Evolutionary conservation across 1,140 invertebrate species (phyloP), one percentile per base, ranked within the genome.

Genomic region (Aphaenogaster floridana): DNA sequence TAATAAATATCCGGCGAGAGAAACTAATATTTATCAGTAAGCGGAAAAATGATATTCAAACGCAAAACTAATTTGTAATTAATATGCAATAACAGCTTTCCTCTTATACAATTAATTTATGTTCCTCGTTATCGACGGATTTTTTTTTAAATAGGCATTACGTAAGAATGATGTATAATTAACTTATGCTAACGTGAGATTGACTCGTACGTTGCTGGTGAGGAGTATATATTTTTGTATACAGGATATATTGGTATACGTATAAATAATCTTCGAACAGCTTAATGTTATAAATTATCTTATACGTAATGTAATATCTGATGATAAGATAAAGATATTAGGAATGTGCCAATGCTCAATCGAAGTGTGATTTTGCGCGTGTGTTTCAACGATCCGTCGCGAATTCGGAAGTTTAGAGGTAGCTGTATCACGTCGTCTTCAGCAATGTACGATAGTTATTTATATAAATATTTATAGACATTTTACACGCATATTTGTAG

Each of bases 281-380:
- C 69, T 72, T 39, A 48, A 63, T 63, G 28, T 76, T 84, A 71
- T 17, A 45, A 48, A 36, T 72, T 28, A 52, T 45, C 3, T 21
- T 34, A 21, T 48, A 39, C 8, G 21, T 86, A 50, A 52, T 61
- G 34, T 64, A 54, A 80, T 78, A 57, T 59, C 11, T 77, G 28
- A 69, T 17, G 34, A 50, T 85, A 69, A 36, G 11, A 57, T 61
- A 34, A 71, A 71, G 13, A 2, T 45, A 34, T 50, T 66, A 78
- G 57, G 39, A 83, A 78, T 6, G 72, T 88, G 74, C 57, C 83
- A 81, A 89, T 89, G 87, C 69, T 89, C 77, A 64, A 89, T 61
- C 45, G 13, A 76, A 81, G 9, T 59, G 77, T n/a, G 63, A 77
- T 86, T 52, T 36, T 66, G 34, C 5, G 54, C 39, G 63, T 52